Evolutionary conservation across 2,888 invertebrate species (phyloP), one percentile per base, ranked within the genome.

Genomic region (Congeria kusceri): DNA sequence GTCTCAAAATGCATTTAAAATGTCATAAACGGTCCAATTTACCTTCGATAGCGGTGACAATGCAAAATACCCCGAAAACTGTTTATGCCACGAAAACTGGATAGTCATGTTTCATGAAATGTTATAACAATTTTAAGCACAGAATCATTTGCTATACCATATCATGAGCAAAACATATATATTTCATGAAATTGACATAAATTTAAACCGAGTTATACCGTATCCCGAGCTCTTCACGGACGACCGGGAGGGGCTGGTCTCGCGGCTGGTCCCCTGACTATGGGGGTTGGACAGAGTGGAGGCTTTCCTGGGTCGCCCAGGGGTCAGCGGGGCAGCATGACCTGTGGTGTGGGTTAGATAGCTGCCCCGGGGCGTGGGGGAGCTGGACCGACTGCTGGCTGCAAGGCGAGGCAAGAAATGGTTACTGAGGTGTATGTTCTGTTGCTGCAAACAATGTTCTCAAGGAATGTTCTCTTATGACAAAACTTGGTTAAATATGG

Each of bases 341-440:
- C 87, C 87, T 13, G 87, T 78, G 46, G 87, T 88, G 88, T 95
- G 95, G 27, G 96, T 96, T 73, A 96, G 95, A 91, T 97, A 97
- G 73, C 96, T 96, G 84, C 96, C 94, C 80, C 97, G 96, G 0
- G 98, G 97, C 72, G 98, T 97, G 0, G 99, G 98, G 0, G 98
- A 98, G 66, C 97, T 97, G 4, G 98, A 98, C 53, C 99, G 95
- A 87, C 98, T 98, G 62, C 97, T 97, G 9, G 99, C 98, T 98
- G 94, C 32, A 93, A 91, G 65, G 9, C 46, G 32, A 71, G 13
- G 39, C 7, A 57, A 53, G 1, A 15, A n/a, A 32, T 9, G 1
- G 39, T 39, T 39, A 39, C 39, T 39, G 39, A 11, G 11, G 15
- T 13, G 39, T 9, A 9, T 39, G 9, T 3, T 9, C 1, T 39